A percentile compares a stretch with the other conserved stretches of the same genome.
These are phyloP conservation scores for Synergus gifuensis DNA, from an alignment of 2,888 invertebrate species.

Conservation along the genomic window DNA sequence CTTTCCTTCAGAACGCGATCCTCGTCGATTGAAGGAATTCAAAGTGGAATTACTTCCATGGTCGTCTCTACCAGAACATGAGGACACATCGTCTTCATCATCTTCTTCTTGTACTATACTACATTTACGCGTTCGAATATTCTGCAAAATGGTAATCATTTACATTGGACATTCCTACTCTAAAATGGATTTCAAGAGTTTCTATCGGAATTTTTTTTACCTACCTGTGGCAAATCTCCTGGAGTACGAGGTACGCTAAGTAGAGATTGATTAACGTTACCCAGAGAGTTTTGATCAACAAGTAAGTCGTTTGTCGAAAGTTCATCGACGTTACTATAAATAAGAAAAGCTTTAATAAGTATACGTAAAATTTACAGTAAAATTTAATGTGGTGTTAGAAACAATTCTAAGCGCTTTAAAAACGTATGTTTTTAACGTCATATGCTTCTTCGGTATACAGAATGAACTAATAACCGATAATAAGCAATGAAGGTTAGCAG, in stretches of 20 bases:
- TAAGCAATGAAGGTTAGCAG: slow-evolving; percentile 6
- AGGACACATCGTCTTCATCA: slow-evolving; percentile 88
- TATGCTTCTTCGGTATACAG: background rate
- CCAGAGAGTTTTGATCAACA: slow-evolving; percentile 66
- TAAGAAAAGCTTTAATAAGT: slow-evolving; percentile 33
- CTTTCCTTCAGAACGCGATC: slow-evolving; percentile 89
- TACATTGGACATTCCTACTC: background rate
- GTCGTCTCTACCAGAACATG: slow-evolving; percentile 81
- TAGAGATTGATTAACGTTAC: slow-evolving; percentile 75
- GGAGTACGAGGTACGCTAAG: slow-evolving; percentile 84
- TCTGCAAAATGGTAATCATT: slow-evolving; percentile 63
- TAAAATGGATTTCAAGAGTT: background rate
- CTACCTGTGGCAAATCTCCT: slow-evolving; percentile 84
- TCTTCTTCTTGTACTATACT: slow-evolving; percentile 96
- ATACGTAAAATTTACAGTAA: background rate
- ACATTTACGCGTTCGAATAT: slow-evolving; percentile 88
- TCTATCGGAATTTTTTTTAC: slow-evolving; percentile 42
- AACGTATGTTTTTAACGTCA: background rate
- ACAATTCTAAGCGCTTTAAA: background rate
- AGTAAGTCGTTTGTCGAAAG: slow-evolving; percentile 62
- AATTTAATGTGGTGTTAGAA: background rate
- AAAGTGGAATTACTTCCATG: slow-evolving; percentile 75
- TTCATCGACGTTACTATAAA: slow-evolving; percentile 66
- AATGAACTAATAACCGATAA: slow-evolving; percentile 27
- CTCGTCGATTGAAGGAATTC: slow-evolving; percentile 82